Base-by-base conservation (phyloP, 2,113 vertebrate genomes). In the Deroptyus accipitrinus region DNA sequence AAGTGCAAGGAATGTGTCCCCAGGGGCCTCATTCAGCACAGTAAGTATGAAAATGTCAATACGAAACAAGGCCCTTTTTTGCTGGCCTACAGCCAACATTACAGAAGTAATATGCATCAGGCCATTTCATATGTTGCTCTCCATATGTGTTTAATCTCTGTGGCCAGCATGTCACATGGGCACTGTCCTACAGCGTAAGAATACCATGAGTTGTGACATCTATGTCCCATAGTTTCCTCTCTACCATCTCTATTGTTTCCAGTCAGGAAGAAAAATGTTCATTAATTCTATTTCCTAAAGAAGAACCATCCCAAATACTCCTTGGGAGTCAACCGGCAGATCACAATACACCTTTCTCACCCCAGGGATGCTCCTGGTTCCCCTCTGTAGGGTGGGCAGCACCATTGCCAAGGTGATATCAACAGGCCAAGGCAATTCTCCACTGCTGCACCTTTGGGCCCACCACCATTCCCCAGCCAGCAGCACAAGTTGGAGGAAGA, bases 1-100 rank as follows among this genome's bases (percentile, higher is more conserved):
- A 94, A 97, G 81, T 87, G 89, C 89, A 95, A 70, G 57, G 81
- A 62, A 91, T 49, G 52, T 44, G 74, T 95, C 96, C 81, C 94
- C 62, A 68, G 87, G 78, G 94, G 24, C 89, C 78, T 78, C 66
- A 39, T 49, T 91, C 91, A 84, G 86, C 93, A 95, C 86, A 82
- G 76, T 52, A 64, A 94, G 80, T 68, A 92, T 39, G 73, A 86
- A 77, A 88, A 92, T 0, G 8, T 78, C 83, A 22, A 6, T 61
- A 86, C 2, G 66, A 94, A 92, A 46, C 52, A 63, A 86, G 77
- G 80, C 55, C 55, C 74, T n/a, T 70, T 74, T 61, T 57, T 39
- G 25, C 77, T 94, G 91, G 88, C 80, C 86, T 72, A 7, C 1
- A 75, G 92, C 77, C 83, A 91, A 35, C 18, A 1, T 31, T 30